These are phyloP conservation scores for Lithophane socia DNA, from an alignment of 2,888 invertebrate species.

Conservation along the genomic window DNA sequence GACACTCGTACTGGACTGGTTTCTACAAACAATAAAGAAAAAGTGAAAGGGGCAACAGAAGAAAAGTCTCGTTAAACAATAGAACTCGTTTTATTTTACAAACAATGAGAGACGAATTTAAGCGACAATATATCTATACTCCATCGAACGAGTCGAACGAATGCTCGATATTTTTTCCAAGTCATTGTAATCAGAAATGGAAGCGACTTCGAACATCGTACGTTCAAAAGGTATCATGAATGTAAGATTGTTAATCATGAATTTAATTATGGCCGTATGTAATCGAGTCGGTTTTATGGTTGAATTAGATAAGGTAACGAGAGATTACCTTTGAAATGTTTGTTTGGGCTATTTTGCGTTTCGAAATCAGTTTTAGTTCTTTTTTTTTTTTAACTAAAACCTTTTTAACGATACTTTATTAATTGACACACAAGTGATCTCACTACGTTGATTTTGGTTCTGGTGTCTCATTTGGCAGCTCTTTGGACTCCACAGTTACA, in stretches of 20 bases:
- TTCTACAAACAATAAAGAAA: constrained; percentile 12
- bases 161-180: constrained; percentile 56
- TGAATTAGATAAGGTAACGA: neutral
- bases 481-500: too few species aligned
- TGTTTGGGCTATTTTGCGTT: neutral
- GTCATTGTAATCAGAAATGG: constrained; percentile 71
- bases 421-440: neutral
- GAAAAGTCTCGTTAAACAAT: constrained; percentile 20
- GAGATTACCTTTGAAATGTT: neutral
- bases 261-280: constrained; percentile 73
- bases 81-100: constrained; percentile 28
- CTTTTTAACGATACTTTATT: neutral
- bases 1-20: neutral
- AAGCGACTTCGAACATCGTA: constrained; percentile 57
- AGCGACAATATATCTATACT: constrained; percentile 32
- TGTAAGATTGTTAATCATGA: constrained; percentile 70
- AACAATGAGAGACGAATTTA: constrained; percentile 23
- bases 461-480: neutral
- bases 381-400: neutral
- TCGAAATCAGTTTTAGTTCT: neutral
- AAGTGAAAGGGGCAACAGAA: neutral
- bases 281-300: constrained; percentile 49
- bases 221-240: constrained; percentile 71
- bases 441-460: neutral
- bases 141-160: constrained; percentile 50